Evolutionary conservation across 2,888 invertebrate genomes (phyloP), one percentile per base, ranked within the genome.

Genomic region (Trachelus troglodyta): DNA sequence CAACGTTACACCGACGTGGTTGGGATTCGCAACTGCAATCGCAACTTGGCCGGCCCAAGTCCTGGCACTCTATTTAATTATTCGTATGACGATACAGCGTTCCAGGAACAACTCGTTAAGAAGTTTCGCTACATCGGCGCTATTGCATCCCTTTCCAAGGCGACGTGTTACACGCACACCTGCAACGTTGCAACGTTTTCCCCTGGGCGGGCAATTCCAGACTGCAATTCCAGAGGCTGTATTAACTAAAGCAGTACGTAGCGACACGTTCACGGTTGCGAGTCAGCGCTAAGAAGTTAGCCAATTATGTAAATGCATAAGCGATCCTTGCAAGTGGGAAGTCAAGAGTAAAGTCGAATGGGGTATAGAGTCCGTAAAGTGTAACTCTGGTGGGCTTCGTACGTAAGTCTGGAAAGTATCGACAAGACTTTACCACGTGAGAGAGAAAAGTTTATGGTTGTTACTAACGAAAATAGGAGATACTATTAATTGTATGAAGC

Each of bases 291-390:
- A 37, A 77, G 77, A 77, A 77, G 77, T 77, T 77, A 74, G 69
- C 75, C 77, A 77, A 77, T 77, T 77, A 77, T 77, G 77, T 74
- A 77, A 77, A 77, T 77, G 75, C 75, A 75, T 77, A 77, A 75
- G 75, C 75, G 34, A 37, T 69, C 74, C 37, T 56, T 56, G 9
- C 40, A 56, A 56, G 15, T 23, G 40, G 40, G 40, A 56, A 56
- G 40, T 56, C 40, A 56, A 9, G 40, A 56, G 40, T 56, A 56
- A 56, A 56, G 40, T 56, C 40, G 40, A 56, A 56, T 2, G 9
- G 15, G 9, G 40, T 56, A 56, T 35, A 35, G 23, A 56, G 23
- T 56, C 23, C 9, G 1, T 9, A 9, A 56, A 23, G 6, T 2
- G 40, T 23, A 23, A 56, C 40, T 6, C 6, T 6, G 2, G 40